Conservation (phyloP, 2,888 invertebrate species). For the Chaitophorus viminalis region DNA sequence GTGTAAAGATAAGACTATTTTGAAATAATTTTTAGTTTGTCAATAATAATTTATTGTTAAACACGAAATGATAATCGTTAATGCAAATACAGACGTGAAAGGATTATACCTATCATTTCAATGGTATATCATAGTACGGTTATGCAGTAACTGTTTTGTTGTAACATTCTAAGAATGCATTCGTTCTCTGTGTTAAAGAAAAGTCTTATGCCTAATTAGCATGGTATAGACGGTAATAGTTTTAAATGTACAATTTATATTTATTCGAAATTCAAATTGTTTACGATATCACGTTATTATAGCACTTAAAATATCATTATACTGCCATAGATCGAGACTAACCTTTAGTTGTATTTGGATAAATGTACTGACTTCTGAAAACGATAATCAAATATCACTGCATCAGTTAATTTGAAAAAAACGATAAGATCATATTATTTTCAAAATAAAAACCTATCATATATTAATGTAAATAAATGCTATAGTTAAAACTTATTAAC, state of each 20-base stretch:
- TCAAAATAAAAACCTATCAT: too few species aligned
- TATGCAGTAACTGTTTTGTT: not conserved
- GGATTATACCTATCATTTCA: slow-evolving; percentile 5
- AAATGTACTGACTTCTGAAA: too few species aligned
- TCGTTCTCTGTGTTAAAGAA: not conserved
- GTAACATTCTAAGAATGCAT: not conserved
- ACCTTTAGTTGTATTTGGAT: too few species aligned
- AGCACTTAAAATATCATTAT: too few species aligned
- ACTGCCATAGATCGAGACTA: too few species aligned
- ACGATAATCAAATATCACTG: too few species aligned
- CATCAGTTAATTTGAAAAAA: too few species aligned
- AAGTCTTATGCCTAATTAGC: not conserved
- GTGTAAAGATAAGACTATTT: slow-evolving; percentile 5
- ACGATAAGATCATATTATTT: too few species aligned
- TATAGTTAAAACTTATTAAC: too few species aligned
- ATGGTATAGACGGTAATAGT: not conserved
- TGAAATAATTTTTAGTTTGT: slow-evolving; percentile 11
- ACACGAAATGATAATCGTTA: not conserved
- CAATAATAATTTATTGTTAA: slow-evolving; percentile 23
- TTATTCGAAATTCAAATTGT: not conserved
- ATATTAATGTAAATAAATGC: too few species aligned
- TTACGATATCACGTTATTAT: not conserved
- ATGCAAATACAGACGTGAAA: slow-evolving; percentile 9
- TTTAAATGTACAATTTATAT: not conserved
- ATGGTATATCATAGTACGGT: not conserved